Evolutionary conservation across 2,797 vertebrate species (phyloP).

Genomic region (Sardinella longiceps): DNA sequence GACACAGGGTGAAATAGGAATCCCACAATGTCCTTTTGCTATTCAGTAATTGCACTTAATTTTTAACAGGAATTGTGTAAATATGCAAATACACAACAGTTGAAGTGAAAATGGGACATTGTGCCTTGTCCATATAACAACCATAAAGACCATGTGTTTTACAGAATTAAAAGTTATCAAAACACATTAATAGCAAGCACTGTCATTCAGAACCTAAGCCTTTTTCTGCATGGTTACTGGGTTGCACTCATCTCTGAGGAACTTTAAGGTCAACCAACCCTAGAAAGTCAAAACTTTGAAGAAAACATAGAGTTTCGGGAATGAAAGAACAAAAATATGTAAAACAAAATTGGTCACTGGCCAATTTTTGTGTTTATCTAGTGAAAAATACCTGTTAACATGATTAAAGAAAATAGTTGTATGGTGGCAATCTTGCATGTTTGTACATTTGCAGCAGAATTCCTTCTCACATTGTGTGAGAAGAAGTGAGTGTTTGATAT

Average conservation of each 20-base stretch:
- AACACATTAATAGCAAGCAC: neutral
- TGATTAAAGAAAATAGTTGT: neutral
- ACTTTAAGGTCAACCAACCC: neutral
- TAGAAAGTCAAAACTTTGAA: neutral
- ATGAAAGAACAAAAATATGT: neutral
- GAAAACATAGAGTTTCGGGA: neutral
- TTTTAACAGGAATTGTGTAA: neutral
- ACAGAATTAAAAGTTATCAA: neutral
- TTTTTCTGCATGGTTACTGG: neutral
- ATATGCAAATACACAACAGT: neutral
- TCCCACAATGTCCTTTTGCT: neutral
- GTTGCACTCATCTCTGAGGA: neutral
- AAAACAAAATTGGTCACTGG: neutral
- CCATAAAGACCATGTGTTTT: neutral
- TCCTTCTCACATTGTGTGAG: neutral
- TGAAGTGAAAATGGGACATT: neutral
- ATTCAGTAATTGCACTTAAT: neutral
- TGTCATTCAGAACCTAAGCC: neutral
- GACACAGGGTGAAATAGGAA: neutral
- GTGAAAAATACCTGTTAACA: neutral
- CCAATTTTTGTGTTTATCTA: neutral
- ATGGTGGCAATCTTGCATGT: neutral
- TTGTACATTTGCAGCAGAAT: neutral
- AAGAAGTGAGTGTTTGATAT: neutral
- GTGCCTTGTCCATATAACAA: neutral